These are phyloP conservation scores for Hirtodrosophila trivittata DNA, from an alignment of 2,888 invertebrate species.

Conservation along the genomic window DNA sequence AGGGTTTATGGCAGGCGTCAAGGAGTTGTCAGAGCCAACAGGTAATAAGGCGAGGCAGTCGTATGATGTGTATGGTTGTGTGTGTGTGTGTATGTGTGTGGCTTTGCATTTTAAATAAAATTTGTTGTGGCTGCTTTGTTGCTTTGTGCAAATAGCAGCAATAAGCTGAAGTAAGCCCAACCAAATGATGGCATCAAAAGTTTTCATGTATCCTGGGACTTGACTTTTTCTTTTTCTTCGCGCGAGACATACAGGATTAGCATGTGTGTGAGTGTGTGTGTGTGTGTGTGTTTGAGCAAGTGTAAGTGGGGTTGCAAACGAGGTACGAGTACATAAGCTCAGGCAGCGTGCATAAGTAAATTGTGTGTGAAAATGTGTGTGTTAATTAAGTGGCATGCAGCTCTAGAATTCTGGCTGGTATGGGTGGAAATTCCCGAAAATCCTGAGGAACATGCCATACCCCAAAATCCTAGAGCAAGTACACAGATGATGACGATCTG, in stretches of 20 bases:
- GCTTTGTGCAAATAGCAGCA: slow-evolving; percentile 66
- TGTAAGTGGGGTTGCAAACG: not conserved
- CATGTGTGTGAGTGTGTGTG: not conserved
- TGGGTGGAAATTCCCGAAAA: not conserved
- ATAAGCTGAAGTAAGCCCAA: slow-evolving; percentile 70
- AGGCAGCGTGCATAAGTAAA: slow-evolving; percentile 39
- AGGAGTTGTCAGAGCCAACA: slow-evolving; percentile 56
- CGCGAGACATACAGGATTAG: slow-evolving; percentile 28
- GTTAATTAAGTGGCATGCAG: slow-evolving; percentile 55
- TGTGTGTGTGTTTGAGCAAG: not conserved
- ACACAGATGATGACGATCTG: too few relatives aligned
- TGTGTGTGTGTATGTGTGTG: slow-evolving; percentile 22
- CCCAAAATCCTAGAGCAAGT: slow-evolving; percentile 11
- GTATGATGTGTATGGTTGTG: slow-evolving; percentile 11
- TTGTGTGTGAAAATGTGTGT: slow-evolving; percentile 38
- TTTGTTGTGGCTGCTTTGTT: slow-evolving; percentile 53
- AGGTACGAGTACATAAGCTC: slow-evolving; percentile 23
- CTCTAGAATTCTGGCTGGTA: slow-evolving; percentile 20
- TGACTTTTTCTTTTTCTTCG: slow-evolving; percentile 28
- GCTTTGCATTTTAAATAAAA: slow-evolving; percentile 70
- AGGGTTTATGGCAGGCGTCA: slow-evolving; percentile 61
- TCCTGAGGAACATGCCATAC: slow-evolving; percentile 4
- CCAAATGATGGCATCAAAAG: slow-evolving; percentile 67
- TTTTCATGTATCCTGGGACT: slow-evolving; percentile 55
- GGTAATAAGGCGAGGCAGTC: slow-evolving; percentile 55